Evolutionary conservation across 2,797 vertebrate genomes (phyloP).

Genomic region (Crypturellus tataupa): DNA sequence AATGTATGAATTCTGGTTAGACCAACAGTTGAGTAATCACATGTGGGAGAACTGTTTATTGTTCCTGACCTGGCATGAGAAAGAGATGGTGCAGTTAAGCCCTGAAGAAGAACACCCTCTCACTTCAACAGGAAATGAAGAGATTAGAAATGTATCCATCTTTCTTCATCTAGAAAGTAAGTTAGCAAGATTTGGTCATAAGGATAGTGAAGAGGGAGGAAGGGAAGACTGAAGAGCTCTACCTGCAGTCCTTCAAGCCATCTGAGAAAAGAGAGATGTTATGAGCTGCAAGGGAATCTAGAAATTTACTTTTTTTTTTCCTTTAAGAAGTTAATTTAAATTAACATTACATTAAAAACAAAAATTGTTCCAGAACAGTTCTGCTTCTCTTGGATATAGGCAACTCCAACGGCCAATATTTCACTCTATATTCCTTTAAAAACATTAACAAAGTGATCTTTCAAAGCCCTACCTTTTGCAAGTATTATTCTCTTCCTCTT

Average conservation of each 20-base stretch:
- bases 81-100: neutral
- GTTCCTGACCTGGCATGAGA: neutral
- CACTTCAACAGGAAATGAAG: neutral
- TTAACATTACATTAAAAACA: neutral
- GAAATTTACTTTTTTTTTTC: neutral
- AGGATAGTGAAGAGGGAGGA: neutral
- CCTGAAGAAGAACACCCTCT: neutral
- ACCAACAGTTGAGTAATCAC: neutral
- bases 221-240: neutral
- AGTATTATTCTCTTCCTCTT: neutral
- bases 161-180: neutral
- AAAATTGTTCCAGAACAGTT: neutral
- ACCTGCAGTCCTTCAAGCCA: neutral
- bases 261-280: neutral
- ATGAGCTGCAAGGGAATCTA: neutral
- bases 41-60: neutral
- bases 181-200: neutral
- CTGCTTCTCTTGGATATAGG: neutral
- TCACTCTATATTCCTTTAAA: neutral
- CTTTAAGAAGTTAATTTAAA: neutral
- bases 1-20: neutral
- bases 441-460: neutral
- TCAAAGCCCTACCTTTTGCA: neutral
- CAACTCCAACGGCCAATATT: neutral
- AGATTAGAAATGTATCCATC: neutral